Evolutionary conservation across 2,888 invertebrate genomes (phyloP).

Genomic region (Noctua fimbriata): DNA sequence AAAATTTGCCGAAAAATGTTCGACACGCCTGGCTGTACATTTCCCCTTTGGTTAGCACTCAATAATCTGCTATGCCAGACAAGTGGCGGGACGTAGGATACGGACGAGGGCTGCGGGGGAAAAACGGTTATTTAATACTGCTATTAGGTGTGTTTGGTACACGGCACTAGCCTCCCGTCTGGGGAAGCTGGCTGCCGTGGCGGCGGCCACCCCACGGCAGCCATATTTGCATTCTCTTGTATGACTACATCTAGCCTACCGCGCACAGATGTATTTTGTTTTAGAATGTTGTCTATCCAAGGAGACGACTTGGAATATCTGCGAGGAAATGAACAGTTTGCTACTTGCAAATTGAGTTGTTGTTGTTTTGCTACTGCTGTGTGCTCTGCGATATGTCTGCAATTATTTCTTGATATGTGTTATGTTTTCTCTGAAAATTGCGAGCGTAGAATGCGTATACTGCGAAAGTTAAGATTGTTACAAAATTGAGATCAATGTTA

Average conservation of each 20-base stretch:
- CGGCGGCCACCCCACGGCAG: conserved; percentile 5
- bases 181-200: neutral
- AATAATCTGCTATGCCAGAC: conserved; percentile 23
- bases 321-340: neutral
- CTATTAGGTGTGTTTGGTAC: neutral
- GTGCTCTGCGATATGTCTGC: conserved; percentile 25
- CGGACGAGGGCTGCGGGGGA: neutral
- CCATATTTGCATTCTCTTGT: neutral
- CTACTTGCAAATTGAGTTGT: neutral
- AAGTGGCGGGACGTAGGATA: neutral
- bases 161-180: neutral
- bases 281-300: neutral
- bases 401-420: neutral
- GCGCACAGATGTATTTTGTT: neutral
- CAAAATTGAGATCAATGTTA: neutral
- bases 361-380: conserved; percentile 16
- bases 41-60: neutral
- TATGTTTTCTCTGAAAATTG: neutral
- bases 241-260: neutral
- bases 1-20: neutral
- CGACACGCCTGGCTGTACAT: neutral
- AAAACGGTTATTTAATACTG: neutral
- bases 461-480: neutral
- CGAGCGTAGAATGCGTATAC: neutral
- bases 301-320: neutral